A percentile compares a stretch with the other conserved stretches of the same genome.
These are phyloP conservation scores for Serranus cabrilla DNA, from an alignment of 2,797 vertebrate species.

Conservation along the genomic window DNA sequence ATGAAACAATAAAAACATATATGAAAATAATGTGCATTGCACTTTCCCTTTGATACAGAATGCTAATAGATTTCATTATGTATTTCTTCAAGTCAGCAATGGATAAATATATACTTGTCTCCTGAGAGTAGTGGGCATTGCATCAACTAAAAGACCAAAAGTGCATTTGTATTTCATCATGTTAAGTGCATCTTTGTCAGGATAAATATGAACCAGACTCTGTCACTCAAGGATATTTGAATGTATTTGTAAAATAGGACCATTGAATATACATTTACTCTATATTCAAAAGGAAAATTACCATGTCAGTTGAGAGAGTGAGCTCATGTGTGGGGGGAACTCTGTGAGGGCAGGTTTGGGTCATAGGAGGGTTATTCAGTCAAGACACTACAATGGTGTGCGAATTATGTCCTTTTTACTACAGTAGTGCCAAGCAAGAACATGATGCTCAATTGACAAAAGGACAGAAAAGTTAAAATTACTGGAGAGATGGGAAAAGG, in stretches of 20 bases:
- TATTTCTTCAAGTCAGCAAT: slow-evolving; percentile 21
- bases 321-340: slow-evolving; percentile 7
- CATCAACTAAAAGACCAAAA: slow-evolving; percentile 9
- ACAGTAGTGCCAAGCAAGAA: background rate
- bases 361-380: background rate
- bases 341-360: background rate
- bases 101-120: background rate
- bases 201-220: slow-evolving; percentile 10
- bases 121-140: background rate
- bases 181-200: slow-evolving; percentile 12
- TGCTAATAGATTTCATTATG: background rate
- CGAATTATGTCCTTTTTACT: background rate
- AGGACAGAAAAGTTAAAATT: background rate
- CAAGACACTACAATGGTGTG: background rate
- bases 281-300: background rate
- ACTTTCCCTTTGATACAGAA: background rate
- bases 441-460: background rate
- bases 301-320: background rate
- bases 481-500: background rate
- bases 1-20: background rate
- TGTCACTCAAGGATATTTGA: background rate
- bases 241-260: background rate
- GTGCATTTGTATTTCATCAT: slow-evolving; percentile 18
- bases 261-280: background rate
- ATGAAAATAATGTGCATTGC: background rate